Conservation (phyloP, 2,888 invertebrate species). For the Hirtodrosophila trivittata region DNA sequence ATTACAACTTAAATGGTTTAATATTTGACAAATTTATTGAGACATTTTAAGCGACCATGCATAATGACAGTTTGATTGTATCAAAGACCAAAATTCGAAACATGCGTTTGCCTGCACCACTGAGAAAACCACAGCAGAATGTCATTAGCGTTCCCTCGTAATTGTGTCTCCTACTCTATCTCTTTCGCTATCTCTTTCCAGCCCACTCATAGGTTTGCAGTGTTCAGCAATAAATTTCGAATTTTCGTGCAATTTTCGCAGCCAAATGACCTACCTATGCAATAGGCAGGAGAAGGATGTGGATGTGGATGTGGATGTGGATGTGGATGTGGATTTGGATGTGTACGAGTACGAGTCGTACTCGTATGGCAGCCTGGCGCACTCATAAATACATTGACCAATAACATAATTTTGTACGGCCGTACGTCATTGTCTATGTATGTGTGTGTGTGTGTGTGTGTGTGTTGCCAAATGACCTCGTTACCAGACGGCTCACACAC, state of each 20-base stretch:
- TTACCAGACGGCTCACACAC: constrained; percentile 35
- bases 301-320: too few species aligned
- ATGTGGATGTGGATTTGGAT: too few species aligned
- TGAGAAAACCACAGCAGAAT: constrained; percentile 28
- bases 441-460: constrained; percentile 21
- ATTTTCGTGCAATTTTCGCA: constrained; percentile 62
- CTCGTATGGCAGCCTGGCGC: constrained; percentile 25
- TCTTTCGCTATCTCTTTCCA: not conserved
- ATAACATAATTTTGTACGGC: constrained; percentile 68
- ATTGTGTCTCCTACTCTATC: constrained; percentile 1
- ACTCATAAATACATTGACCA: constrained; percentile 75
- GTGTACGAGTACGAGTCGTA: not conserved
- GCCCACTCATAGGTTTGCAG: not conserved
- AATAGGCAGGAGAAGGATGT: not conserved
- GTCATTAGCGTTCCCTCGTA: constrained; percentile 33
- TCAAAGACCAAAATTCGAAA: constrained; percentile 18
- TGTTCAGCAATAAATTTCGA: constrained; percentile 61
- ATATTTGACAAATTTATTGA: constrained; percentile 13
- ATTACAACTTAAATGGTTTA: not conserved
- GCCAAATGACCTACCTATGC: constrained; percentile 14
- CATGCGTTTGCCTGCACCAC: constrained; percentile 16
- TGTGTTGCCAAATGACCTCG: constrained; percentile 64
- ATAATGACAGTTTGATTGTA: too few species aligned
- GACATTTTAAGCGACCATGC: constrained; percentile 8
- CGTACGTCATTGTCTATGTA: constrained; percentile 26